Conservation (phyloP, 2,113 vertebrate genomes). For the Lophius piscatorius region DNA sequence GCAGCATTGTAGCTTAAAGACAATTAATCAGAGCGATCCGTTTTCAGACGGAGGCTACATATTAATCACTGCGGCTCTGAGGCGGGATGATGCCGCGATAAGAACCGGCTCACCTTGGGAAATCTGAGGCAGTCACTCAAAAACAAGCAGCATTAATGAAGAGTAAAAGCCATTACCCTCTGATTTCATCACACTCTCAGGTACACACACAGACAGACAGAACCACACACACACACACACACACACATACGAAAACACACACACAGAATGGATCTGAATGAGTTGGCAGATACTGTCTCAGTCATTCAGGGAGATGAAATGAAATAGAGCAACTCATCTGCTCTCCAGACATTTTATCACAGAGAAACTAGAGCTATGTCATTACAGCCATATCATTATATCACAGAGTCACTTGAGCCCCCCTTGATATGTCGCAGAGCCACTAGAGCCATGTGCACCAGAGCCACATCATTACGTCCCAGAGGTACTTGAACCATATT, state of each 20-base stretch:
- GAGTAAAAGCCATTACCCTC: slow-evolving; percentile 77
- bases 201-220: slow-evolving; percentile 28
- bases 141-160: slow-evolving; percentile 81
- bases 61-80: slow-evolving; percentile 75
- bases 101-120: slow-evolving; percentile 77
- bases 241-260: slow-evolving; percentile 24
- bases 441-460: no score
- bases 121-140: slow-evolving; percentile 77
- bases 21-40: slow-evolving; percentile 81
- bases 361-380: no score
- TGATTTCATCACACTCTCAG: slow-evolving; percentile 69
- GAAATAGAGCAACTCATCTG: slow-evolving; percentile 67
- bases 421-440: no score
- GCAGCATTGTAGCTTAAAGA: slow-evolving; percentile 75
- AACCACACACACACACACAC: slow-evolving; percentile 26
- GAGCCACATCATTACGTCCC: no score
- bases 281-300: slow-evolving; percentile 62
- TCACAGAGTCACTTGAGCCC: no score
- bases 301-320: slow-evolving; percentile 73
- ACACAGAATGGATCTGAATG: slow-evolving; percentile 62
- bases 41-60: slow-evolving; percentile 68
- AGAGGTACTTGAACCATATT: no score
- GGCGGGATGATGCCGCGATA: slow-evolving; percentile 60
- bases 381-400: no score
- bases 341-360: slow-evolving; percentile 71